Conservation (phyloP, 2,888 invertebrate genomes). For the Tenthredo distinguenda region DNA sequence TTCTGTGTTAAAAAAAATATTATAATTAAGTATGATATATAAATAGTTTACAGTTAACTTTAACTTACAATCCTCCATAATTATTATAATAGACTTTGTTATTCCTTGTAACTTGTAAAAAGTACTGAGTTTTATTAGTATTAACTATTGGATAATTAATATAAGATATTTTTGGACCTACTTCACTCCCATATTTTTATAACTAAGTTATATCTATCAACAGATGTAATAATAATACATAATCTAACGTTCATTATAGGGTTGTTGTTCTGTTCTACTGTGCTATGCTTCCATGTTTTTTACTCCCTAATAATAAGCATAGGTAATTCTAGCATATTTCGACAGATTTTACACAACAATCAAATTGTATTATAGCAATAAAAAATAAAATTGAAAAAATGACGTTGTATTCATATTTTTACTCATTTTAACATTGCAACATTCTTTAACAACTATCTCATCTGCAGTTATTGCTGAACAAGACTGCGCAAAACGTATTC, state of each 20-base stretch:
- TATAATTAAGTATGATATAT: slow-evolving; percentile 66
- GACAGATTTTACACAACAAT: slow-evolving; percentile 72
- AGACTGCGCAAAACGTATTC: too few relatives aligned
- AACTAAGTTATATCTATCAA: slow-evolving; percentile 76
- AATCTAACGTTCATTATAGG: slow-evolving; percentile 75
- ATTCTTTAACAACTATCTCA: not conserved
- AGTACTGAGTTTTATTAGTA: slow-evolving; percentile 78
- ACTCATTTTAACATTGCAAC: not conserved
- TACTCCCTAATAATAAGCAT: slow-evolving; percentile 69
- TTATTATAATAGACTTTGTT: slow-evolving; percentile 74
- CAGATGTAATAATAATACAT: slow-evolving; percentile 76
- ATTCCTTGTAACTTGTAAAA: slow-evolving; percentile 78
- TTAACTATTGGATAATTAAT: slow-evolving; percentile 72
- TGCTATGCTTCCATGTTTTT: slow-evolving; percentile 70
- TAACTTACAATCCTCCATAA: slow-evolving; percentile 64
- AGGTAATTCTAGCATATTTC: slow-evolving; percentile 69
- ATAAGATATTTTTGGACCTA: slow-evolving; percentile 71
- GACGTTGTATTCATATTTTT: not conserved
- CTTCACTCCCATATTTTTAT: slow-evolving; percentile 70
- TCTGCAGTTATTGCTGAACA: not conserved
- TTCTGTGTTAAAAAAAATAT: slow-evolving; percentile 69
- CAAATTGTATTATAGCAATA: slow-evolving; percentile 74
- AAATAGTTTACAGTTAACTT: slow-evolving; percentile 66
- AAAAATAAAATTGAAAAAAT: slow-evolving; percentile 66
- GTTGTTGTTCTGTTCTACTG: slow-evolving; percentile 71